Conservation (phyloP, 2,888 invertebrate genomes). For the Drosophila flavopinicola region DNA sequence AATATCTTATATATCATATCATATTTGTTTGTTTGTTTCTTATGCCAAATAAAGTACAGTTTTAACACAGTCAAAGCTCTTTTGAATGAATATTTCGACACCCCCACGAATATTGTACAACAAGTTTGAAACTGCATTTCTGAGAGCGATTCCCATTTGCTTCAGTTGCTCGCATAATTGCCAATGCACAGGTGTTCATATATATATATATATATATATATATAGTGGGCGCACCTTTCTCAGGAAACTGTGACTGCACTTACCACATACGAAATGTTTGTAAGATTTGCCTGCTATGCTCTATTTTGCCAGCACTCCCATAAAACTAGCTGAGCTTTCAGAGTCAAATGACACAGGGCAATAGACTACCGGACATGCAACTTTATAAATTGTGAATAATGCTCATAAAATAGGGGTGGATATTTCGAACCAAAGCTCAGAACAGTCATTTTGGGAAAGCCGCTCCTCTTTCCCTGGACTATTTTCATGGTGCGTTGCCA, state of each 20-base stretch:
- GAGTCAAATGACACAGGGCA: background rate
- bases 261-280: background rate
- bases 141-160: constrained; percentile 52
- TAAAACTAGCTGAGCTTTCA: background rate
- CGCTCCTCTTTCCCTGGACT: constrained; percentile 33
- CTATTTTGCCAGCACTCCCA: constrained; percentile 5
- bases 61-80: constrained; percentile 6
- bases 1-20: too few species aligned
- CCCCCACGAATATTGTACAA: constrained; percentile 38
- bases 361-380: constrained; percentile 56
- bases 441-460: constrained; percentile 38
- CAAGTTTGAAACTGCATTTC: constrained; percentile 49
- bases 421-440: constrained; percentile 31
- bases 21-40: too few species aligned
- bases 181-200: constrained; percentile 6
- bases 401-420: constrained; percentile 51
- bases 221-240: constrained; percentile 64
- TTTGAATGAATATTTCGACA: constrained; percentile 8
- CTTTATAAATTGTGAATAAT: constrained; percentile 61
- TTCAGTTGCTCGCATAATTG: constrained; percentile 21
- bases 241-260: constrained; percentile 20
- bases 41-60: background rate
- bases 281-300: constrained; percentile 3
- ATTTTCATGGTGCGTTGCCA: constrained; percentile 26
- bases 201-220: background rate